Conservation (phyloP, 2,888 invertebrate species). For the Chalcis sispes region DNA sequence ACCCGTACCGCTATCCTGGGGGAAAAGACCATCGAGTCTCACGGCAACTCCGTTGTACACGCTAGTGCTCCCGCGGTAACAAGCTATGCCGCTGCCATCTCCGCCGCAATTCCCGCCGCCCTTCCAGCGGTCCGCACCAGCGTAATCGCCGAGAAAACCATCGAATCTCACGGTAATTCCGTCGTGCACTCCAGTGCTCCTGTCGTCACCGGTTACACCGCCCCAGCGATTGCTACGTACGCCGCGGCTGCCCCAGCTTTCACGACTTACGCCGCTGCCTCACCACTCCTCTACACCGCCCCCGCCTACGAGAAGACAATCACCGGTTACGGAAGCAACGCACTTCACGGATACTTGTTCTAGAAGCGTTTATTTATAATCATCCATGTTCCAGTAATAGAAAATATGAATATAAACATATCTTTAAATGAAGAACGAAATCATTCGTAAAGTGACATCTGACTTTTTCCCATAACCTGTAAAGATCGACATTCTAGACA, state of each 20-base stretch:
- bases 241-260: slow-evolving; percentile 58
- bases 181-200: slow-evolving; percentile 75
- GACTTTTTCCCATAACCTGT: too few species aligned
- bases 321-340: too few species aligned
- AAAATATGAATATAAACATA: too few species aligned
- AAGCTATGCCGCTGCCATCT: slow-evolving; percentile 63
- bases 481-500: too few species aligned
- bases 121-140: slow-evolving; percentile 61
- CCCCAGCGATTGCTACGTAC: slow-evolving; percentile 53
- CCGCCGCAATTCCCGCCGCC: slow-evolving; percentile 57
- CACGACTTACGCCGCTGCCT: slow-evolving; percentile 65
- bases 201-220: slow-evolving; percentile 67
- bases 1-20: slow-evolving; percentile 61
- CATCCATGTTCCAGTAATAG: too few species aligned
- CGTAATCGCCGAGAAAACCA: slow-evolving; percentile 66
- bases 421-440: too few species aligned
- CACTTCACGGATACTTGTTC: too few species aligned
- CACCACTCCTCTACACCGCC: slow-evolving; percentile 33
- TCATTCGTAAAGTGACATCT: too few species aligned
- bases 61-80: slow-evolving; percentile 74
- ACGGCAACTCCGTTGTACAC: slow-evolving; percentile 73
- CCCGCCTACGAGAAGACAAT: not conserved
- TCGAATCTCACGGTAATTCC: slow-evolving; percentile 69
- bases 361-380: too few species aligned
- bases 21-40: slow-evolving; percentile 68